phyloP scores from a whole-genome alignment of 1,140 invertebrate species.

The Akabosia matsudoensis region DNA sequence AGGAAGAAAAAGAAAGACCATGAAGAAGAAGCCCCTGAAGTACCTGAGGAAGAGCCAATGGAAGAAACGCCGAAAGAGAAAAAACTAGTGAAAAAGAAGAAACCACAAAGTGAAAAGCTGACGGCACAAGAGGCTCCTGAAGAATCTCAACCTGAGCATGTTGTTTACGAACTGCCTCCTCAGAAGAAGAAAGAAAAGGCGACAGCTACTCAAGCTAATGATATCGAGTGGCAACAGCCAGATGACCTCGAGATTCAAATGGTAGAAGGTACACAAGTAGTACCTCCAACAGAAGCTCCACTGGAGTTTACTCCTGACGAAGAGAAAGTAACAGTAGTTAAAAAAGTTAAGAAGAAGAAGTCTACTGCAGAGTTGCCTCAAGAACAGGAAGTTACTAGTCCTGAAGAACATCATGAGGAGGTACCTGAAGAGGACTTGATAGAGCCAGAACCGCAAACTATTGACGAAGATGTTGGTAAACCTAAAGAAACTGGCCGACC shows the following conservation, averaged over 20 bases:
- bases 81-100: slow-evolving; percentile 45
- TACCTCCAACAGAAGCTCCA: background rate
- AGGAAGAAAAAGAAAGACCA: background rate
- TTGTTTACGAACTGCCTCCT: background rate
- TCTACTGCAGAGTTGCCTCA: slow-evolving; percentile 51
- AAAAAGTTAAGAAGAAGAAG: slow-evolving; percentile 48
- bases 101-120: slow-evolving; percentile 13
- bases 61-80: slow-evolving; percentile 33
- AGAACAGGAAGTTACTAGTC: slow-evolving; percentile 47
- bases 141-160: background rate
- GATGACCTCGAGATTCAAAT: background rate
- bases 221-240: background rate
- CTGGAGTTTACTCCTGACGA: background rate
- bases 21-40: background rate
- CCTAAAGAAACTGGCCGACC: background rate
- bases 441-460: slow-evolving; percentile 14
- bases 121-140: background rate
- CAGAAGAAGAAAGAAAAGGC: background rate
- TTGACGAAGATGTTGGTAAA: background rate
- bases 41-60: slow-evolving; percentile 37
- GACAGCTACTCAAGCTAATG: background rate
- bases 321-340: background rate
- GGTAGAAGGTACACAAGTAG: slow-evolving; percentile 45
- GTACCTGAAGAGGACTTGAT: slow-evolving; percentile 13
- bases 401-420: background rate